Evolutionary conservation across 2,113 vertebrate species (phyloP).

Genomic region (Globicephala melas): DNA sequence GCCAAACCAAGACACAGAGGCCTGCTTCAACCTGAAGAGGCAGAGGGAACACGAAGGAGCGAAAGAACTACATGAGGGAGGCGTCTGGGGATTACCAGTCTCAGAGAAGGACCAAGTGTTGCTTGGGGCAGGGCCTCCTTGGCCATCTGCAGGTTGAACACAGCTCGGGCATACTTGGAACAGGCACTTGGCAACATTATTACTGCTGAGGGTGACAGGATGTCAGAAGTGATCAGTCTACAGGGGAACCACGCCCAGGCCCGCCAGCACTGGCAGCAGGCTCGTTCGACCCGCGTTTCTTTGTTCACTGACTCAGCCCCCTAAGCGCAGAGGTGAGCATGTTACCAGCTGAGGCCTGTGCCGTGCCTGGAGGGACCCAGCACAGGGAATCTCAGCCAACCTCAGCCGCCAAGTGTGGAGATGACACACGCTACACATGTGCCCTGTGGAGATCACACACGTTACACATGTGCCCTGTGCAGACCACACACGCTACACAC

Average conservation of each 20-base stretch:
- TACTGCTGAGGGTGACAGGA: slow-evolving; percentile 30
- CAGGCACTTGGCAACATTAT: slow-evolving; percentile 10
- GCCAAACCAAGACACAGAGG: slow-evolving; percentile 62
- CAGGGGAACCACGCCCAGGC: slow-evolving; percentile 26
- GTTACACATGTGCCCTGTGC: no score
- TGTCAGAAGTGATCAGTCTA: slow-evolving; percentile 33
- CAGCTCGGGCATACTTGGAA: slow-evolving; percentile 33
- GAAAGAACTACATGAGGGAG: slow-evolving; percentile 4
- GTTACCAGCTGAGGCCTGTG: slow-evolving; percentile 68
- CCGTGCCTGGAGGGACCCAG: slow-evolving; percentile 53
- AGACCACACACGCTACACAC: no score
- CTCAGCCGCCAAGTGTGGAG: not conserved
- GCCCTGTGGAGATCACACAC: no score
- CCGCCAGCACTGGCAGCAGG: slow-evolving; percentile 56
- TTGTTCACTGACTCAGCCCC: slow-evolving; percentile 56
- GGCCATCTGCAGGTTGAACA: slow-evolving; percentile 28
- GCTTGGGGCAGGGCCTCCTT: slow-evolving; percentile 64
- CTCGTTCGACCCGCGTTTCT: slow-evolving; percentile 62
- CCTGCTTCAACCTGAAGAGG: slow-evolving; percentile 66
- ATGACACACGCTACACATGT: not conserved
- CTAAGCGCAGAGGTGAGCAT: slow-evolving; percentile 57
- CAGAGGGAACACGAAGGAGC: slow-evolving; percentile 63
- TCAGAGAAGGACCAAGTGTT: slow-evolving; percentile 67
- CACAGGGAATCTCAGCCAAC: slow-evolving; percentile 1
- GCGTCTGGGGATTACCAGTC: not conserved